phyloP scores from a whole-genome alignment of 2,797 vertebrate species.

The Rallus crepitans region DNA sequence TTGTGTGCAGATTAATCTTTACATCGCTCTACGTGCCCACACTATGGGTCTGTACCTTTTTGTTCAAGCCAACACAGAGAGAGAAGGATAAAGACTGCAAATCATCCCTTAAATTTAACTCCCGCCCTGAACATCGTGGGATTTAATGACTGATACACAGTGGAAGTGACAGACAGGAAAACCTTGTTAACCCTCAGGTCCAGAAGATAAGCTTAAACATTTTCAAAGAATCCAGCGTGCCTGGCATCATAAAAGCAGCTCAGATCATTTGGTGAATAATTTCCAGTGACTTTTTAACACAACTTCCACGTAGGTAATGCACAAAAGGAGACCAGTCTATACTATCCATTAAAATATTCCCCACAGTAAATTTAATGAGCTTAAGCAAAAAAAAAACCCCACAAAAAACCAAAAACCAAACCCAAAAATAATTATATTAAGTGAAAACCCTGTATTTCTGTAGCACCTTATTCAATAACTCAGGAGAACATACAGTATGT shows the following conservation, averaged over 20 bases:
- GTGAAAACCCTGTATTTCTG: conserved; percentile 65
- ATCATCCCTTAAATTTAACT: neutral
- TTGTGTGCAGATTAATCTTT: neutral
- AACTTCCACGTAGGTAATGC: neutral
- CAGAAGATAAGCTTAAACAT: conserved; percentile 20
- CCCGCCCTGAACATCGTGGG: neutral
- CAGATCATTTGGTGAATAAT: conserved; percentile 52
- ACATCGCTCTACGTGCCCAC: rapidly evolving
- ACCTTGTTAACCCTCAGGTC: neutral
- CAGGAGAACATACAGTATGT: conserved; percentile 75
- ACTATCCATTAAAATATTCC: neutral
- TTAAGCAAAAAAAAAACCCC: neutral
- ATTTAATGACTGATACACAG: conserved; percentile 5
- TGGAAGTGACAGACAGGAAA: conserved; percentile 22
- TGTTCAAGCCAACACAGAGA: neutral
- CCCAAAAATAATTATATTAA: neutral
- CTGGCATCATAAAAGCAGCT: neutral
- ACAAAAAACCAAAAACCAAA: too few relatives aligned
- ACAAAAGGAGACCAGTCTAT: conserved; percentile 4
- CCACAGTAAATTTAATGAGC: neutral
- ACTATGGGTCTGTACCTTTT: neutral
- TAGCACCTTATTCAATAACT: conserved; percentile 70
- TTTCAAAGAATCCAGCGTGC: neutral
- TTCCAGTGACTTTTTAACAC: conserved; percentile 19
- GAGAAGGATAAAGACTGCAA: neutral